Evolutionary conservation across 2,888 invertebrate genomes (phyloP), one percentile per base, ranked within the genome.

Genomic region (Paralinhomoeus sp.): DNA sequence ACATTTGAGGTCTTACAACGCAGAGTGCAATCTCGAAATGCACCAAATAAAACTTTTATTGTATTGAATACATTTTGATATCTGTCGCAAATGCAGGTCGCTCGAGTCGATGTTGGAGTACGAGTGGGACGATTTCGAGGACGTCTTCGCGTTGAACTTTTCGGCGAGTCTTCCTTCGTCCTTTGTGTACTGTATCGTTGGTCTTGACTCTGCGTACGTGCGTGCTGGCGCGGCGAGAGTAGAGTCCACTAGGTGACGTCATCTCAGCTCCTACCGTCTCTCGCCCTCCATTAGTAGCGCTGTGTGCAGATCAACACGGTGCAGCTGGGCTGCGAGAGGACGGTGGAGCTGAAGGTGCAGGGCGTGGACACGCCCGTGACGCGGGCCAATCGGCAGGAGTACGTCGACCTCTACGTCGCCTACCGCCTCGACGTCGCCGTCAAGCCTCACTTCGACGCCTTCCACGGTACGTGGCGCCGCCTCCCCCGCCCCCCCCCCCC

Each of bases 31-130:
- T n/a, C n/a, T n/a, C n/a, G n/a, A n/a, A n/a, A n/a, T n/a, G n/a
- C n/a, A n/a, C n/a, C n/a, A n/a, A n/a, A n/a, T n/a, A n/a, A n/a
- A n/a, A n/a, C n/a, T n/a, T n/a, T n/a, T n/a, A n/a, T n/a, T n/a
- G n/a, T n/a, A n/a, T 15, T 41, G 17, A 23, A 23, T 37, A 17
- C 18, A 37, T 7, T 40, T 40, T 40, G 27, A 7, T 40, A 24
- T 12, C 27, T 13, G 18, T 12, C 31, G 18, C 18, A 7, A 7
- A 40, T 20, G 17, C 50, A 73, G 73, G 53, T 70, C 70, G 45
- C 68, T 93, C 52, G 76, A 80, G 62, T 70, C 72, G 45, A 62
- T 93, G 50, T 64, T 91, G 43, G 78, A 84, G 44, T 87, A 91
- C 62, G 70, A 76, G 0, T 76, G 72, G 17, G 68, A 74, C 24